Percentiles rank a stretch among this genome's conserved stretches.
Evolutionary conservation across 2,113 vertebrate genomes (phyloP).

Genomic region (Cynocephalus volans): DNA sequence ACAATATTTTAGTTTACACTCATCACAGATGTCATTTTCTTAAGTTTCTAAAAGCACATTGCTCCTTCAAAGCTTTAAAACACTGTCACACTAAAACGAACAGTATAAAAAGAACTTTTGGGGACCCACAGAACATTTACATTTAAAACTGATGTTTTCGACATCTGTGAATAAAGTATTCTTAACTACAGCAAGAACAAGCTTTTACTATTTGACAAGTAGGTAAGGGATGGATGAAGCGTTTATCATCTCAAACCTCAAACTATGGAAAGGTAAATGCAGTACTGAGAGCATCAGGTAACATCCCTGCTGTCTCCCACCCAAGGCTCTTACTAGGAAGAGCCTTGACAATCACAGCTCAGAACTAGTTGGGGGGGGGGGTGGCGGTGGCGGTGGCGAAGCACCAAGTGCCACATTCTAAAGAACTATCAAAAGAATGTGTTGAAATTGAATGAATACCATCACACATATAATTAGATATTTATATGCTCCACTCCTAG

Average conservation of each 20-base stretch:
- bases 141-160: slow-evolving; percentile 46
- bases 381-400: too few relatives aligned
- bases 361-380: background rate
- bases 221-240: slow-evolving; percentile 61
- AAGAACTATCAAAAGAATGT: background rate
- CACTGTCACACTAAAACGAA: slow-evolving; percentile 72
- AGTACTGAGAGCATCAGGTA: background rate
- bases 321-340: background rate
- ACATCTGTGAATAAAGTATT: slow-evolving; percentile 69
- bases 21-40: slow-evolving; percentile 79
- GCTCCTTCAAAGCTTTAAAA: slow-evolving; percentile 65
- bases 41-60: slow-evolving; percentile 71
- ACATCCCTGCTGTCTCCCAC: background rate
- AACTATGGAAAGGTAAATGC: background rate
- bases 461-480: background rate
- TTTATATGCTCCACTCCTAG: background rate
- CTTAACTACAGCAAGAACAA: slow-evolving; percentile 8
- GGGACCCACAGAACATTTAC: slow-evolving; percentile 48
- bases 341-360: background rate
- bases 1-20: slow-evolving; percentile 86
- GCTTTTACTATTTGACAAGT: slow-evolving; percentile 62
- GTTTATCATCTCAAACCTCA: slow-evolving; percentile 44
- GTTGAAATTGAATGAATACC: background rate
- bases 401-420: background rate
- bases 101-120: slow-evolving; percentile 63